A percentile compares a stretch with the other conserved stretches of the same genome.
Conservation (phyloP, 2,888 invertebrate genomes). For the Callyntrura sp. region DNA sequence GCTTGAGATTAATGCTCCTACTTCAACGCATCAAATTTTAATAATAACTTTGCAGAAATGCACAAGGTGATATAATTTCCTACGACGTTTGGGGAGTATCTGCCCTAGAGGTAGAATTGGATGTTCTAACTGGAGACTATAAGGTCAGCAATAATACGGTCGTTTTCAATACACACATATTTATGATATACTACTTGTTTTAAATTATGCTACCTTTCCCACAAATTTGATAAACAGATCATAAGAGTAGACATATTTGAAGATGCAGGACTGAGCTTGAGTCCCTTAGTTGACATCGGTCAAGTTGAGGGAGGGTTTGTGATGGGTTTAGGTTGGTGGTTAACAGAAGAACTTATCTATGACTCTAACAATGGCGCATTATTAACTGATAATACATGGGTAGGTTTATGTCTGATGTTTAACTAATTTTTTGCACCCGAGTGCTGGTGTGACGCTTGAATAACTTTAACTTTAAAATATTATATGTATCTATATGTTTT, state of each 20-base stretch:
- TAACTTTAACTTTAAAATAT: neutral
- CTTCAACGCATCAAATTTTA: no score
- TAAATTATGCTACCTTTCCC: neutral
- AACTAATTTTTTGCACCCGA: neutral
- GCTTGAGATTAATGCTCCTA: neutral
- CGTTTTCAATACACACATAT: no score
- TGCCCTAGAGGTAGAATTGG: constrained; percentile 88
- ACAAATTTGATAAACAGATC: constrained; percentile 77
- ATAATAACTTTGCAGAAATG: constrained; percentile 30
- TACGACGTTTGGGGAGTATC: constrained; percentile 85
- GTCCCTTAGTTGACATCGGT: constrained; percentile 85
- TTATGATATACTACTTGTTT: no score
- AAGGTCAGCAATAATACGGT: no score
- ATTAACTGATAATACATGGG: constrained; percentile 92
- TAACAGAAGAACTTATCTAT: constrained; percentile 86
- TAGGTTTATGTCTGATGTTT: no score
- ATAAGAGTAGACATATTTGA: constrained; percentile 81
- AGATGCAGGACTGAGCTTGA: constrained; percentile 84
- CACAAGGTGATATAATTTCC: constrained; percentile 78
- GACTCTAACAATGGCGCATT: constrained; percentile 89
- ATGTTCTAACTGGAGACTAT: constrained; percentile 92
- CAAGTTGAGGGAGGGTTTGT: constrained; percentile 86
- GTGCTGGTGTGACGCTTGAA: neutral
- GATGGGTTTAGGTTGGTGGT: constrained; percentile 86
- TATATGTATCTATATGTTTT: no score